phyloP scores from a whole-genome alignment of 2,797 vertebrate genomes.

The Galago senegalensis region DNA sequence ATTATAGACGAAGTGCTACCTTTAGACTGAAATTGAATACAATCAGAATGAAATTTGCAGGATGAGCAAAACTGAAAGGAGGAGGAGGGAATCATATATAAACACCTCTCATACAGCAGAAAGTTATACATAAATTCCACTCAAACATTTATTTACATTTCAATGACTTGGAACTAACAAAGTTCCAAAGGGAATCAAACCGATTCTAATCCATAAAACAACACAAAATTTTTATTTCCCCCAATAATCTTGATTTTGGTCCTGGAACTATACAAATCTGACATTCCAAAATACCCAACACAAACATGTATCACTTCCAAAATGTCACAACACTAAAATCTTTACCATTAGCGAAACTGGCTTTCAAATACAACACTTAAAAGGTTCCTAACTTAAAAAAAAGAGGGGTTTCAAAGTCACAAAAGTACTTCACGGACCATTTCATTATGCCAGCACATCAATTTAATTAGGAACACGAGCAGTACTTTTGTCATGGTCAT shows the following conservation, averaged over 20 bases:
- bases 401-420: not conserved
- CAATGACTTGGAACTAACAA: slow-evolving; percentile 29
- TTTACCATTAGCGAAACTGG: not conserved
- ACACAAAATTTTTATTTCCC: not conserved
- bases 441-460: not conserved
- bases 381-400: not conserved
- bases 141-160: slow-evolving; percentile 18
- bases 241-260: not conserved
- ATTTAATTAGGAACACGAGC: not conserved
- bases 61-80: not conserved
- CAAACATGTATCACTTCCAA: not conserved
- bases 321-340: slow-evolving; percentile 49
- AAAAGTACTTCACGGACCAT: not conserved
- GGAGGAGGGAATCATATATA: not conserved
- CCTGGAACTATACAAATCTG: slow-evolving; percentile 22
- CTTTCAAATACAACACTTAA: slow-evolving; percentile 7
- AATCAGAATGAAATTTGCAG: slow-evolving; percentile 40
- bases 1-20: not conserved
- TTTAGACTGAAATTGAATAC: not conserved
- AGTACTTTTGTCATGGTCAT: slow-evolving; percentile 20
- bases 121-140: not conserved
- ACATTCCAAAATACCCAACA: slow-evolving; percentile 36
- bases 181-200: not conserved
- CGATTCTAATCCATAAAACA: not conserved
- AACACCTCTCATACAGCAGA: not conserved